These are phyloP conservation scores for Catocala sponsa DNA, from an alignment of 2,888 invertebrate genomes.

Conservation along the genomic window DNA sequence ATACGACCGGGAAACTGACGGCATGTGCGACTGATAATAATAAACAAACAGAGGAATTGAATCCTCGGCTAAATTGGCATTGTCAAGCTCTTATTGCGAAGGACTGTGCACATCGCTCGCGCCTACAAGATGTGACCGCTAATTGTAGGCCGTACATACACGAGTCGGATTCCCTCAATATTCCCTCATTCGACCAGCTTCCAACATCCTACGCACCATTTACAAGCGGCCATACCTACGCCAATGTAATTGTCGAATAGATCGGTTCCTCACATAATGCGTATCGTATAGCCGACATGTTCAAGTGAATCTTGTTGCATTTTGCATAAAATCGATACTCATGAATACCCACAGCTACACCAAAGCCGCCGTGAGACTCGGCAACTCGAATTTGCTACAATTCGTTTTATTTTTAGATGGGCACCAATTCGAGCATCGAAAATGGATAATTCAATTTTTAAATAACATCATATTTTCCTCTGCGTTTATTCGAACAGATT, in stretches of 20 bases:
- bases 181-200: conserved; percentile 61
- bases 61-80: conserved; percentile 68
- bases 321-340: conserved; percentile 88
- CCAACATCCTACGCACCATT: conserved; percentile 65
- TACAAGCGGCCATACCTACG: conserved; percentile 67
- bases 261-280: conserved; percentile 71
- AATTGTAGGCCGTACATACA: conserved; percentile 70
- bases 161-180: conserved; percentile 67
- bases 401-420: conserved; percentile 75
- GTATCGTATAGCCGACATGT: conserved; percentile 71
- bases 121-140: conserved; percentile 65
- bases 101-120: conserved; percentile 36
- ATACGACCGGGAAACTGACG: conserved; percentile 65
- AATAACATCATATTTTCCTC: conserved; percentile 46
- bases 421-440: conserved; percentile 58
- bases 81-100: conserved; percentile 69
- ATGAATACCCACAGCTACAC: conserved; percentile 78
- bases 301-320: conserved; percentile 87
- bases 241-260: conserved; percentile 79
- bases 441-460: conserved; percentile 64
- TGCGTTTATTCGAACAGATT: conserved; percentile 16
- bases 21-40: conserved; percentile 71
- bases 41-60: conserved; percentile 69
- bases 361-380: conserved; percentile 74
- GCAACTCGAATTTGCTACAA: conserved; percentile 73